A percentile compares a stretch with the other conserved stretches of the same genome.
These are phyloP conservation scores for Bombus confusus DNA, from an alignment of 1,140 invertebrate species.

Conservation along the genomic window DNA sequence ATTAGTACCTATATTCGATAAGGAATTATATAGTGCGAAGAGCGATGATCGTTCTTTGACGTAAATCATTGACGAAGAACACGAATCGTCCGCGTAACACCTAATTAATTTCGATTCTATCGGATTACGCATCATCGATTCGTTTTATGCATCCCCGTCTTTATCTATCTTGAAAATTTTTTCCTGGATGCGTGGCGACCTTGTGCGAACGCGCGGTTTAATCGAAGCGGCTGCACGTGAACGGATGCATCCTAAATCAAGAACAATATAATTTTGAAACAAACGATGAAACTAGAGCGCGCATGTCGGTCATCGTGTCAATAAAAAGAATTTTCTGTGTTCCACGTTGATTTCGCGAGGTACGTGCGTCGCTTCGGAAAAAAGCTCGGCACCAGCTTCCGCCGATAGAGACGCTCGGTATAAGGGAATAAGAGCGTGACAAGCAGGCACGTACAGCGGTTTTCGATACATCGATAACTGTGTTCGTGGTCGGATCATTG, in stretches of 20 bases:
- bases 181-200: background rate
- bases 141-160: background rate
- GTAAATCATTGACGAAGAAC: background rate
- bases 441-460: background rate
- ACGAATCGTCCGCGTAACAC: background rate
- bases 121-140: background rate
- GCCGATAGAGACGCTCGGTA: background rate
- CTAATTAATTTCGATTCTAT: background rate
- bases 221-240: constrained; percentile 33
- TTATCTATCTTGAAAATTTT: background rate
- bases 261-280: constrained; percentile 50
- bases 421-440: background rate
- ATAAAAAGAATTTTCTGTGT: constrained; percentile 6
- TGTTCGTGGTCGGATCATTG: background rate
- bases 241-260: constrained; percentile 53
- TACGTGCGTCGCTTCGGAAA: constrained; percentile 17
- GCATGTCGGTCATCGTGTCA: constrained; percentile 51
- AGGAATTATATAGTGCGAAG: background rate
- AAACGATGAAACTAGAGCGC: constrained; percentile 58
- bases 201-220: background rate
- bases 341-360: background rate
- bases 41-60: background rate
- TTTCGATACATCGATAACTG: background rate
- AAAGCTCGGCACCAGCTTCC: background rate
- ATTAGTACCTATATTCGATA: background rate